Percentiles rank a stretch among this genome's conserved stretches.
These are phyloP conservation scores for Octomys mimax DNA, from an alignment of 2,797 vertebrate species.

Conservation along the genomic window DNA sequence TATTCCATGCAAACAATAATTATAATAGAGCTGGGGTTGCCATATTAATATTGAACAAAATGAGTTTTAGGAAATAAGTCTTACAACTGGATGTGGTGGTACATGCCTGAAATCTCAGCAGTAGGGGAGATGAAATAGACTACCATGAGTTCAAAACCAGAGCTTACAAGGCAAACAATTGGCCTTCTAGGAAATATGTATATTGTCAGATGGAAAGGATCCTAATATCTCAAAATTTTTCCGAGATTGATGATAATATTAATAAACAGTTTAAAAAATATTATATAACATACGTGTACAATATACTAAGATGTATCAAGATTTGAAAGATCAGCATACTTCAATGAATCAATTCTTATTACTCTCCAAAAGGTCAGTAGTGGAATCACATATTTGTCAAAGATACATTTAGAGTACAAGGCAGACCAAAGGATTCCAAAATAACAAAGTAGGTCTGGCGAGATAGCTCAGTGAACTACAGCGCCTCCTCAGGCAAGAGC, in stretches of 20 bases:
- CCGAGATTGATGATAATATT: not conserved
- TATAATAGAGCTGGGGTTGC: not conserved
- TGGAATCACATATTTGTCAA: conserved; percentile 10
- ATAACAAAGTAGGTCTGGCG: not conserved
- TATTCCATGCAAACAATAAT: not conserved
- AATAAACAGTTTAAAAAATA: not conserved
- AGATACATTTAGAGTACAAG: not conserved
- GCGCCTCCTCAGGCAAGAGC: too few species aligned
- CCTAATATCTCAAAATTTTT: not conserved
- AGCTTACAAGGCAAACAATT: conserved; percentile 55
- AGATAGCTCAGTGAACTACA: too few species aligned
- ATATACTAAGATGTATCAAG: not conserved
- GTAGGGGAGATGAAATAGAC: not conserved
- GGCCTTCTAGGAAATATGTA: conserved; percentile 20
- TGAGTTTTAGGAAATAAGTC: not conserved
- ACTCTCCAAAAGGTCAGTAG: not conserved
- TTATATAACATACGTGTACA: not conserved
- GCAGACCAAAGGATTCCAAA: conserved; percentile 41
- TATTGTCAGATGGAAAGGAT: not conserved
- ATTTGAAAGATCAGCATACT: not conserved
- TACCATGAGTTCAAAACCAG: not conserved
- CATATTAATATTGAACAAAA: not conserved
- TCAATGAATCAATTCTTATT: not conserved
- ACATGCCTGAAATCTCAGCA: not conserved
- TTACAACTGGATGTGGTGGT: not conserved